These are phyloP conservation scores for Sciurus niger DNA, from an alignment of 2,113 vertebrate genomes.

Conservation along the genomic window DNA sequence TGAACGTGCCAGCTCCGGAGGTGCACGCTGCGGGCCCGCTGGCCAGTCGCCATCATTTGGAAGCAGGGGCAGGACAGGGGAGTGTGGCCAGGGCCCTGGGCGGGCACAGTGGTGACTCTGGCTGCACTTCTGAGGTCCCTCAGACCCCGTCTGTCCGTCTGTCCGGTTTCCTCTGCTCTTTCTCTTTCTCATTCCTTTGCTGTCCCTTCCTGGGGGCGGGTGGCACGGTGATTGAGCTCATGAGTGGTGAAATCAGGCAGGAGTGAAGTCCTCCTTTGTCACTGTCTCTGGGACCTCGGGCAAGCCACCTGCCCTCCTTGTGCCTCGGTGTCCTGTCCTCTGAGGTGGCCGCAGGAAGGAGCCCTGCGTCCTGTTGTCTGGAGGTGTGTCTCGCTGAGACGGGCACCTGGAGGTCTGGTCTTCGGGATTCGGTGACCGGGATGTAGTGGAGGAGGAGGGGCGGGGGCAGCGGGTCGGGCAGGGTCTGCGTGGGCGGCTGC, in stretches of 20 bases:
- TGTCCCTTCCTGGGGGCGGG: not conserved
- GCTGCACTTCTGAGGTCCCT: too few relatives aligned
- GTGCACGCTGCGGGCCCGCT: not conserved
- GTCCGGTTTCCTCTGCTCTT: not conserved
- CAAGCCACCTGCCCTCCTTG: not conserved
- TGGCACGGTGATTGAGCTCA: not conserved
- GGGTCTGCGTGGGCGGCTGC: too few relatives aligned
- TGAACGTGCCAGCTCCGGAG: rapidly evolving
- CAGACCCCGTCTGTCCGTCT: not conserved
- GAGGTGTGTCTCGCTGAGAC: not conserved
- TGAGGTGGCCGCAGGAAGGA: too few relatives aligned
- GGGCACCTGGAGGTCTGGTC: not conserved
- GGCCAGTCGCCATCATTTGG: not conserved
- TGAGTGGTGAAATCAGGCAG: not conserved
- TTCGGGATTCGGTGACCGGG: not conserved
- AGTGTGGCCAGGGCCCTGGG: not conserved
- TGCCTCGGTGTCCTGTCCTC: not conserved
- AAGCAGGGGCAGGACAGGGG: not conserved
- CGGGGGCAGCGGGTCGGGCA: not conserved
- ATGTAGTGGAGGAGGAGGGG: not conserved
- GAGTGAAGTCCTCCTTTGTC: not conserved
- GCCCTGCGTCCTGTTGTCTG: not conserved
- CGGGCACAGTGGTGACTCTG: not conserved
- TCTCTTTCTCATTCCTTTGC: not conserved
- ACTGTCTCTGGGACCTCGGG: not conserved